Evolutionary conservation across 2,797 vertebrate species (phyloP), one percentile per base, ranked within the genome.

Genomic region (Chaetodon trifasciatus): DNA sequence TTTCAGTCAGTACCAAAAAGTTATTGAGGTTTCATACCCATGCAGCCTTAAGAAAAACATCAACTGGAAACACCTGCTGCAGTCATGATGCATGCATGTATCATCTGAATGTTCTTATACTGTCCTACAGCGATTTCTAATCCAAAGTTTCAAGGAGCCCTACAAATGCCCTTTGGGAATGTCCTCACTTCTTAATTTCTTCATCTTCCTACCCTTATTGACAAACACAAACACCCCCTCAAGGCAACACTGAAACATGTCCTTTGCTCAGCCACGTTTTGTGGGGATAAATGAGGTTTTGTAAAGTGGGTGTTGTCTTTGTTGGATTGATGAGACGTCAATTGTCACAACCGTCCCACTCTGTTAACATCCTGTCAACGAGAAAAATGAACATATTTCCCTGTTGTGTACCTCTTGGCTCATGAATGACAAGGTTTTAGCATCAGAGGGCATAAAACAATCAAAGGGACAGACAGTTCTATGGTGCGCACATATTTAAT

Each of bases 241-340:
- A 47, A 74, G 46, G 75, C 32, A 32, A 62, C 50, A 21, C 23
- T 50, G 17, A 52, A 39, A 12, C 37, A 28, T 40, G 49, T 72
- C 23, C 53, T 55, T 55, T 66, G 21, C 5, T 2, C 44, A 32
- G 17, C 10, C 8, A 7, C 1, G 7, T 68, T 84, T 76, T 61
- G 47, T 63, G 37, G 10, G 35, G 57, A 77, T 85, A 49, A 70
- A 86, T 82, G 62, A 72, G 72, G 77, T 76, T 47, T 74, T 32
- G 66, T 50, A 49, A 70, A 80, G 61, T 35, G 19, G 67, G 44
- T 40, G 73, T 79, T 42, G 65, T 74, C 46, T 79, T 78, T 66
- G 67, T 58, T 60, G 10, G 12, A 82, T 74, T 72, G 75, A 86
- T 86, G 70, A 88, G 62, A 55, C 66, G 58, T 68, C 56, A 40